Percentiles rank a stretch among this genome's conserved stretches.
Conservation (phyloP, 2,113 vertebrate species). For the Microcebus jonahi region DNA sequence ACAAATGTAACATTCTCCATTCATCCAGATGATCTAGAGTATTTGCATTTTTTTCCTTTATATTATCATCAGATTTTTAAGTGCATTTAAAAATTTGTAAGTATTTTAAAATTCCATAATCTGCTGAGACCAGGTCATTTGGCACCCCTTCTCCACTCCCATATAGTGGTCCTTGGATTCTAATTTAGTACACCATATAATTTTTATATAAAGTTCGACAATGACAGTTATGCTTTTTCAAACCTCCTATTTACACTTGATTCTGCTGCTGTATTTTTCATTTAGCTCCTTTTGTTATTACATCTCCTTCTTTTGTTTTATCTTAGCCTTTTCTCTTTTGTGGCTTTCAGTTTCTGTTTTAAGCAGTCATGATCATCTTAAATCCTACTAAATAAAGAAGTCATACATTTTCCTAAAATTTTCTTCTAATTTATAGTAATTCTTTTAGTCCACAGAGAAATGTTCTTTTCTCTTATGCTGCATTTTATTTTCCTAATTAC, state of each 20-base stretch:
- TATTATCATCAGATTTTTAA: neutral
- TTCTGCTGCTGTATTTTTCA: neutral
- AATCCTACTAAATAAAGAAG: neutral
- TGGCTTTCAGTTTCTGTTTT: neutral
- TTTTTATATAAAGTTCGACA: neutral
- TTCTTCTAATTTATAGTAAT: neutral
- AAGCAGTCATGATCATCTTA: neutral
- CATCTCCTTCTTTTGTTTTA: neutral
- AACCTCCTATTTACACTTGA: neutral
- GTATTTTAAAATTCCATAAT: neutral
- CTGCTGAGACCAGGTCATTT: neutral
- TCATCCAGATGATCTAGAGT: neutral
- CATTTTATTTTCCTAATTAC: conserved; percentile 2
- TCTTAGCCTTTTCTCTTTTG: neutral
- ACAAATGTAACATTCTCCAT: neutral
- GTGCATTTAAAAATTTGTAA: neutral
- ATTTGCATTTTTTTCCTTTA: neutral
- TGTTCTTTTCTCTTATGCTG: neutral
- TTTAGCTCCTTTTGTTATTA: neutral
- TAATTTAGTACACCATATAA: neutral
- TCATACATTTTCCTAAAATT: neutral
- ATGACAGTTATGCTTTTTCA: neutral
- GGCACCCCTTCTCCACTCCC: neutral
- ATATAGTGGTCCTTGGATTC: neutral
- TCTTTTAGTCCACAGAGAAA: neutral